These are phyloP conservation scores for Vanessa cardui DNA, from an alignment of 2,888 invertebrate genomes.

Conservation along the genomic window DNA sequence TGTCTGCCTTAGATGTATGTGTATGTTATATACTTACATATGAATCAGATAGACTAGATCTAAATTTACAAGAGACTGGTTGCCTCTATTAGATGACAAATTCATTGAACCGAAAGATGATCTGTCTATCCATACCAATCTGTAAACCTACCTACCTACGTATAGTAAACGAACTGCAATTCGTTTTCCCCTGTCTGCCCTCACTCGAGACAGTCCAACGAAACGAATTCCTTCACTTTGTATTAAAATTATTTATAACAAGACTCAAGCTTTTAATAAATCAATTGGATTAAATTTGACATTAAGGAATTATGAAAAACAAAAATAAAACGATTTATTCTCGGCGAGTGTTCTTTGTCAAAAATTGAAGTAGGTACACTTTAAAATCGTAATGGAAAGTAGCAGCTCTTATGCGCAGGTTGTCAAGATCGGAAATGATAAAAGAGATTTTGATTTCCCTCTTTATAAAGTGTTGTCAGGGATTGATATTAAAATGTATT, in stretches of 20 bases:
- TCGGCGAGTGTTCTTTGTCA: too few species aligned
- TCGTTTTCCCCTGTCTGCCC: neutral
- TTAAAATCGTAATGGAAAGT: too few species aligned
- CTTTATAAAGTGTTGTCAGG: too few species aligned
- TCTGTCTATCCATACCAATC: slow-evolving; percentile 9
- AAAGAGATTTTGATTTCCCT: too few species aligned
- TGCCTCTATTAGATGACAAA: slow-evolving; percentile 20
- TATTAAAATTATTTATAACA: neutral
- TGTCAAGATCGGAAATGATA: too few species aligned
- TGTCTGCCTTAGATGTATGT: neutral
- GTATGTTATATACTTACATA: neutral
- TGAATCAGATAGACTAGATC: neutral
- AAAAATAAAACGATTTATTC: too few species aligned
- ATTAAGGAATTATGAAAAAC: too few species aligned
- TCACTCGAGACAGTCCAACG: neutral
- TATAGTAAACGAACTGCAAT: neutral
- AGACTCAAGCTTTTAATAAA: neutral
- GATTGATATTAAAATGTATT: too few species aligned
- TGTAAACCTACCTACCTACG: neutral
- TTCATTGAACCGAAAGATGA: slow-evolving; percentile 36
- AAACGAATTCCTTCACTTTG: neutral
- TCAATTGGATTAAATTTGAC: too few species aligned
- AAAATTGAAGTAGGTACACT: too few species aligned
- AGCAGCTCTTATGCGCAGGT: too few species aligned
- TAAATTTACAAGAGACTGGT: slow-evolving; percentile 19